A percentile compares a stretch with the other conserved stretches of the same genome.
Evolutionary conservation across 1,140 invertebrate genomes (phyloP).

Genomic region (Theocolax elegans): DNA sequence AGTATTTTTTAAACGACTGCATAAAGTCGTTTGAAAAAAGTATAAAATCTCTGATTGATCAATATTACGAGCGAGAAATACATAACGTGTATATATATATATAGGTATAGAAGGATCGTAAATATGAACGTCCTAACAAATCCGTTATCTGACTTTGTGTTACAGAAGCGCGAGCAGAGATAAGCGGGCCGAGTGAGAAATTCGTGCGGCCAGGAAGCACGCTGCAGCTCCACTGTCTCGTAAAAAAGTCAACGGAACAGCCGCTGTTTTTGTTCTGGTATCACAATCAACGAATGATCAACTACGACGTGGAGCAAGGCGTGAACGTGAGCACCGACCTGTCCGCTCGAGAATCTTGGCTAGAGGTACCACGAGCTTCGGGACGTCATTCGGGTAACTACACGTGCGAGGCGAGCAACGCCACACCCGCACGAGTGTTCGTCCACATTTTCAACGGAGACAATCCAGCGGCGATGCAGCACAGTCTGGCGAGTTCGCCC

Average conservation of each 20-base stretch:
- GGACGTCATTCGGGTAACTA: conserved; percentile 87
- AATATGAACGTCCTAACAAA: too few species aligned
- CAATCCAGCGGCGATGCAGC: conserved; percentile 72
- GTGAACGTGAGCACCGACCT: conserved; percentile 83
- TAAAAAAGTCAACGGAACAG: conserved; percentile 83
- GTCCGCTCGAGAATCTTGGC: conserved; percentile 69
- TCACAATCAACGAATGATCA: conserved; percentile 90
- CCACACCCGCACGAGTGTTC: conserved; percentile 82
- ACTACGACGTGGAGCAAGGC: conserved; percentile 85
- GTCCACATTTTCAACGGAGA: conserved; percentile 88
- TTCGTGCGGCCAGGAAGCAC: conserved; percentile 87
- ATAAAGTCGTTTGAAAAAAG: too few species aligned
- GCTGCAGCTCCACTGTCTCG: conserved; percentile 81
- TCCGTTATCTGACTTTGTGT: too few species aligned
- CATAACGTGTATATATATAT: too few species aligned
- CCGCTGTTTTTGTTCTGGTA: conserved; percentile 91
- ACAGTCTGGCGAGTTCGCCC: conserved; percentile 61
- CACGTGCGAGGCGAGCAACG: conserved; percentile 87
- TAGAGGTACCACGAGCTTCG: conserved; percentile 76
- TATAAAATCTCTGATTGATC: too few species aligned
- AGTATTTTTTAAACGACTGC: too few species aligned
- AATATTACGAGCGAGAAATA: too few species aligned
- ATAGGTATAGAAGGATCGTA: too few species aligned
- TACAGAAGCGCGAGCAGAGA: conserved; percentile 87
- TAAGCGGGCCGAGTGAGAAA: conserved; percentile 84